Conservation (phyloP, 2,888 invertebrate species). For the Rotaria macrura region DNA sequence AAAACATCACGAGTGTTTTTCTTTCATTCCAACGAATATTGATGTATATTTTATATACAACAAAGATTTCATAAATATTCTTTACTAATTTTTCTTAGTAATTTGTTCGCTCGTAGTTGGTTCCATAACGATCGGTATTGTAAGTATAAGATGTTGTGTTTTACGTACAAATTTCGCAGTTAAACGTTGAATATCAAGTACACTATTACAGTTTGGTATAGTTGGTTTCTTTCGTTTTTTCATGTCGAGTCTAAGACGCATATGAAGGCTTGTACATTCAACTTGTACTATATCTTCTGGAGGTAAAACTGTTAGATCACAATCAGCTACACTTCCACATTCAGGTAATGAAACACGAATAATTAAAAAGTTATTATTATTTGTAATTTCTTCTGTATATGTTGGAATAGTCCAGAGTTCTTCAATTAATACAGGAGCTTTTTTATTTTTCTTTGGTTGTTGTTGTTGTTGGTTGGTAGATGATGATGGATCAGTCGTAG, state of each 20-base stretch:
- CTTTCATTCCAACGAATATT: too few species aligned
- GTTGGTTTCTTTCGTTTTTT: neutral
- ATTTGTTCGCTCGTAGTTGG: neutral
- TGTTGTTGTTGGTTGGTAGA: neutral
- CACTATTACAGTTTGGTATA: neutral
- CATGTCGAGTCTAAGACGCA: neutral
- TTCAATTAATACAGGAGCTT: neutral
- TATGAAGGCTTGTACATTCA: neutral
- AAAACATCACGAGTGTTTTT: too few species aligned
- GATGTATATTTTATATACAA: too few species aligned
- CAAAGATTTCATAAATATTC: too few species aligned
- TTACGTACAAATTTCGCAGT: constrained; percentile 14
- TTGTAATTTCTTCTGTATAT: neutral
- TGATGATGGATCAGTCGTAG: neutral
- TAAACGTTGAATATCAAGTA: neutral
- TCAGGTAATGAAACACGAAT: neutral
- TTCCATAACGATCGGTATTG: neutral
- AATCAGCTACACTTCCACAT: neutral
- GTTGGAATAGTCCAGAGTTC: neutral
- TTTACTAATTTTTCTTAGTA: neutral
- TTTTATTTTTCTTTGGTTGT: neutral
- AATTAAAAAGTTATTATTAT: neutral
- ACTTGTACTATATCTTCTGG: neutral
- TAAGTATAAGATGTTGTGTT: constrained; percentile 5
- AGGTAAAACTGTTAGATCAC: neutral